Base-by-base conservation (phyloP, 1,140 invertebrate genomes). In the Stenopsyche tienmushanensis region DNA sequence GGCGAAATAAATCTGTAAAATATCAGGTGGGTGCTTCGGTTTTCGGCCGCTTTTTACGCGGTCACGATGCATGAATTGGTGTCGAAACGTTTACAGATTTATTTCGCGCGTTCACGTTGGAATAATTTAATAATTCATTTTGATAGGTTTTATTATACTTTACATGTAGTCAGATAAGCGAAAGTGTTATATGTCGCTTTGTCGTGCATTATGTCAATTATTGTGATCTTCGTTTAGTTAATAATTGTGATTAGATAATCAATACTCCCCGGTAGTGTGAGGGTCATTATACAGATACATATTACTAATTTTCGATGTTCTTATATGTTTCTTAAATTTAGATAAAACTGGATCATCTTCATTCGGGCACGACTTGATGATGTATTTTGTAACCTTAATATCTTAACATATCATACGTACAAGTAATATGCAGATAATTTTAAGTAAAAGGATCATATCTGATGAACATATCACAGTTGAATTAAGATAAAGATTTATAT, bases 141-240 rank as follows among this genome's bases (percentile, higher is more conserved):
- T n/a, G n/a, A n/a, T n/a, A n/a, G n/a, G n/a, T n/a, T n/a, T n/a
- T n/a, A n/a, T n/a, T n/a, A n/a, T n/a, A n/a, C n/a, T n/a, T n/a
- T n/a, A n/a, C n/a, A 49, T 18, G 20, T 55, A 55, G 52, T 34
- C 15, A 45, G 21, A 26, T 58, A 58, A 58, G 55, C 42, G 44
- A 60, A 47, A 52, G 18, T 41, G 60, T 52, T 24, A 65, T 70
- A 52, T 70, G 68, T 70, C 60, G 68, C 68, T 70, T 69, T 62
- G 52, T 69, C 57, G 55, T 70, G 64, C 64, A 70, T 66, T 53
- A 70, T 70, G 64, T 70, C 64, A 66, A 70, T 70, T 64, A 70
- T 66, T 70, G 68, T 70, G 68, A 70, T 70, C 68, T 66, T 70
- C 63, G 64, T 66, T 65, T 66, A 66, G 64, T 64, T 69, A 65